phyloP scores from a whole-genome alignment of 1,140 invertebrate species.

The Mercenaria mercenaria region DNA sequence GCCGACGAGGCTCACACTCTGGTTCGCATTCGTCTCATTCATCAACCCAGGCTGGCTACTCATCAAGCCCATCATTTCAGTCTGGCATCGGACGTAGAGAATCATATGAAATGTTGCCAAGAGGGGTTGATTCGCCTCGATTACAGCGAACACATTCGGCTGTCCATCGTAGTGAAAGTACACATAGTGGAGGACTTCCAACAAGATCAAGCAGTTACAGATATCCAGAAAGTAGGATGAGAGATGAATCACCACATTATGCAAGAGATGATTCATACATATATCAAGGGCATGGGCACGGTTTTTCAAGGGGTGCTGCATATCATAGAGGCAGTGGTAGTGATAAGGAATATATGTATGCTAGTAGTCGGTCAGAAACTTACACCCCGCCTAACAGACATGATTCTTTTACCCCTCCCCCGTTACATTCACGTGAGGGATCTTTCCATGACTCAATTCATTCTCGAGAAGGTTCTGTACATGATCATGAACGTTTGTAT shows the following conservation, averaged over 20 bases:
- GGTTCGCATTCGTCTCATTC: slow-evolving; percentile 59
- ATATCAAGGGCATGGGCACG: slow-evolving; percentile 43
- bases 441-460: slow-evolving; percentile 67
- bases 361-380: slow-evolving; percentile 59
- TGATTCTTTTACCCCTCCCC: slow-evolving; percentile 64
- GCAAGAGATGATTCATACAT: slow-evolving; percentile 69
- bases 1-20: slow-evolving; percentile 76
- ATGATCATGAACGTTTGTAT: slow-evolving; percentile 72
- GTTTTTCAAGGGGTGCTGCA: slow-evolving; percentile 30
- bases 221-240: slow-evolving; percentile 65
- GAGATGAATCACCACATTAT: slow-evolving; percentile 65
- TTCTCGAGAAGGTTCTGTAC: slow-evolving; percentile 56
- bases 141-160: slow-evolving; percentile 75
- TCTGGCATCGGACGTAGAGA: slow-evolving; percentile 77
- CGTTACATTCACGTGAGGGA: slow-evolving; percentile 64
- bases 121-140: slow-evolving; percentile 81
- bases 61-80: slow-evolving; percentile 75
- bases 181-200: slow-evolving; percentile 68
- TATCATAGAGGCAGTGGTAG: slow-evolving; percentile 61
- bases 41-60: slow-evolving; percentile 75
- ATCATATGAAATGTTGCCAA: slow-evolving; percentile 80
- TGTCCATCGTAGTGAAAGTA: slow-evolving; percentile 75
- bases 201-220: slow-evolving; percentile 71
- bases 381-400: slow-evolving; percentile 54
- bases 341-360: slow-evolving; percentile 59